Base-by-base conservation (phyloP, 2,797 vertebrate genomes). In the Semaprochilodus insignis region DNA sequence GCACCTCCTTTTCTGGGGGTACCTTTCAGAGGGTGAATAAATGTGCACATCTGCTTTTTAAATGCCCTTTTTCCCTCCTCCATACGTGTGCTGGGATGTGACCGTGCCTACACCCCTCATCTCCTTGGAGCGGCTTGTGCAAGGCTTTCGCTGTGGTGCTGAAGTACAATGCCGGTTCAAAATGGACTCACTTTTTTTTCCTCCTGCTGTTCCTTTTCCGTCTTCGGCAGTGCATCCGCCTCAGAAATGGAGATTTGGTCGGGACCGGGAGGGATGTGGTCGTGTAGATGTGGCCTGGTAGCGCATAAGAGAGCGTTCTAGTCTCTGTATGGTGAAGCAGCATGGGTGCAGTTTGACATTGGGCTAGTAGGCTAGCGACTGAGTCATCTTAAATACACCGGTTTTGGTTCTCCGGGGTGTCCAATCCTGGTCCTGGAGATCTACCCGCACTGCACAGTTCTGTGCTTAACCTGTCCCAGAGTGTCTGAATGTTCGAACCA, bases 121-220 rank as follows among this genome's bases (percentile, higher is more conserved):
- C 83, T 88, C 76, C 86, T 85, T 72, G 74, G 78, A 78, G 74
- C 85, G 85, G 73, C 82, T 78, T 87, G 80, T 85, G 85, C 86
- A 83, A 87, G 83, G 80, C 83, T 86, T 77, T 36, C 83, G 86
- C 80, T 73, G 81, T 88, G 85, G 86, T 90, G 89, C 88, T 90
- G 88, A 88, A 90, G 85, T 84, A 88, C 85, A 86, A 87, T 80
- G 88, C 88, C 88, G 87, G 88, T 88, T 89, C 89, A 90, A 91
- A 90, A 91, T 91, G 90, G 90, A 91, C 85, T 80, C 88, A 87
- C 85, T 89, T 87, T 74, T 27, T 23, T 17, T 17, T 17, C 74
- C 72, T 81, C 77, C 70, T 77, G 75, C 77, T 59, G 3, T 40
- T 74, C 27, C 75, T 51, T 65, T 60, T 66, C 60, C 25, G 17